A percentile compares a stretch with the other conserved stretches of the same genome.
These are phyloP conservation scores for Prunella fulvescens DNA, from an alignment of 2,113 vertebrate species.

Conservation along the genomic window DNA sequence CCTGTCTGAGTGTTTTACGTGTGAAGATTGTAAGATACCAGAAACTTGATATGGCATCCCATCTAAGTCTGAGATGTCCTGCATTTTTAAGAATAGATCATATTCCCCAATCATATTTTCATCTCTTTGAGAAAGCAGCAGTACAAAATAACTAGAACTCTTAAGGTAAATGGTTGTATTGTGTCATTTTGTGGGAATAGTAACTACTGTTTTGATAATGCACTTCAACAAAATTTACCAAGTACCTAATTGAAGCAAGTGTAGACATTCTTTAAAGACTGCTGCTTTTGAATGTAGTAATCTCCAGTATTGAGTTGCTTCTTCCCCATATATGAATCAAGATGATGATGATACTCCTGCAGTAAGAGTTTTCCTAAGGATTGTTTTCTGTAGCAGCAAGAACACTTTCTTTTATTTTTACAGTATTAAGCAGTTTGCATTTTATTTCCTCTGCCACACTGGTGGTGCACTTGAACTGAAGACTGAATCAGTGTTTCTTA, in stretches of 20 bases:
- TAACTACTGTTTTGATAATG: neutral
- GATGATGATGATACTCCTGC: accelerated
- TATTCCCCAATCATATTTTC: neutral
- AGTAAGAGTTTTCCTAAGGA: neutral
- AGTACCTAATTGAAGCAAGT: neutral
- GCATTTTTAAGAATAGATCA: neutral
- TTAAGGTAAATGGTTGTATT: neutral
- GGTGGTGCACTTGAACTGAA: neutral
- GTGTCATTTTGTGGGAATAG: neutral
- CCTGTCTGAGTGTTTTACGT: neutral
- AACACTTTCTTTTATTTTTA: neutral
- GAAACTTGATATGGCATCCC: neutral
- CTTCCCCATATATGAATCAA: neutral
- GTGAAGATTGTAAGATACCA: neutral
- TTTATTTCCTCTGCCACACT: neutral
- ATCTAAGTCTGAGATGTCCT: neutral
- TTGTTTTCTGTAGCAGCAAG: neutral
- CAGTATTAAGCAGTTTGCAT: neutral
- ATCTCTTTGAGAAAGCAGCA: neutral
- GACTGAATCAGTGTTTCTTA: neutral
- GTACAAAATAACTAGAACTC: neutral
- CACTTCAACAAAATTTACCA: neutral
- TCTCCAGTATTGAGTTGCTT: neutral
- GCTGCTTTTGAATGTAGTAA: neutral
- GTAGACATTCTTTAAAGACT: neutral